Conservation (phyloP, 2,888 invertebrate species). For the Anodontia alba region DNA sequence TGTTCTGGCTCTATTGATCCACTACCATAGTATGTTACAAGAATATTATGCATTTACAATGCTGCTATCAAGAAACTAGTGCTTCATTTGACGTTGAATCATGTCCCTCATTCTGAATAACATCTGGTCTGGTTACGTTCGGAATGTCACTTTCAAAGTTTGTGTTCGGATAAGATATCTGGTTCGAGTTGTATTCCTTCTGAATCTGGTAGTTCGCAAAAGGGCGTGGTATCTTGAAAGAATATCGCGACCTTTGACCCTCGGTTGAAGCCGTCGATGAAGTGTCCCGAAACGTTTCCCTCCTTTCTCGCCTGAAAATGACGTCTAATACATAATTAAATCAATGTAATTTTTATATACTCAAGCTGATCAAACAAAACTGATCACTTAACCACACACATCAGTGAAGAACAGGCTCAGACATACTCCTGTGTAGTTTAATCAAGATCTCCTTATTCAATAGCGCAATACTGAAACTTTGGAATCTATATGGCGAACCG, state of each 20-base stretch:
- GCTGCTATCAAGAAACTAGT: not conserved
- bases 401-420: too few relatives aligned
- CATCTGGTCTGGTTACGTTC: not conserved
- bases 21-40: too few relatives aligned
- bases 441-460: too few relatives aligned
- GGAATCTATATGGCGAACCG: too few relatives aligned
- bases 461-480: too few relatives aligned
- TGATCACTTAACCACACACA: too few relatives aligned
- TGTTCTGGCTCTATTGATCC: too few relatives aligned
- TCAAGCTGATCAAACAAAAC: too few relatives aligned
- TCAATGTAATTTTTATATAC: too few relatives aligned
- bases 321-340: constrained; percentile 12
- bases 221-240: constrained; percentile 60
- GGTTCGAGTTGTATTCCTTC: constrained; percentile 54
- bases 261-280: constrained; percentile 63
- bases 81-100: not conserved
- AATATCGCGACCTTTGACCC: constrained; percentile 51
- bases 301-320: constrained; percentile 52
- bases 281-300: constrained; percentile 52
- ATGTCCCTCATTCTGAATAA: not conserved
- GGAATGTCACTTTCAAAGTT: constrained; percentile 25
- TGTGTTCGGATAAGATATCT: constrained; percentile 53
- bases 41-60: too few relatives aligned
- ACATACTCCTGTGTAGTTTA: too few relatives aligned
- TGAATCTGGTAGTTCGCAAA: constrained; percentile 40